These are phyloP conservation scores for Zootermopsis nevadensis DNA, from an alignment of 2,888 invertebrate genomes.

Conservation along the genomic window DNA sequence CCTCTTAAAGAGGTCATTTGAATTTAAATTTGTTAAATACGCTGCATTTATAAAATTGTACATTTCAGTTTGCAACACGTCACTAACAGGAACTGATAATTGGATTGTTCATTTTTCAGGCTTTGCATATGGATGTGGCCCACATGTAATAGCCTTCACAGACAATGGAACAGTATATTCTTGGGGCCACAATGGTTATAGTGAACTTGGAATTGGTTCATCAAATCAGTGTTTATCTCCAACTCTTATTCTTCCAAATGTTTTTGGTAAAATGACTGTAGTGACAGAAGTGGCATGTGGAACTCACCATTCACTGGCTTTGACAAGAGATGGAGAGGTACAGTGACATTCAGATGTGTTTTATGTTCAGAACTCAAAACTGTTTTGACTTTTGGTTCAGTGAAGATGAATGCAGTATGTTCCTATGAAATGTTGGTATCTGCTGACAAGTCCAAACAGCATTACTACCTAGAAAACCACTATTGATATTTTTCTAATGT, in stretches of 20 bases:
- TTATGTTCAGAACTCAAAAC: not conserved
- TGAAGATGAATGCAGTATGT: too few relatives aligned
- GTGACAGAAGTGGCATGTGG: conserved; percentile 70
- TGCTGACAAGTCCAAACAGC: too few relatives aligned
- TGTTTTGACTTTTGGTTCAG: too few relatives aligned
- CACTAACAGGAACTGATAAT: too few relatives aligned
- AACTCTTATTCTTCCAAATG: conserved; percentile 62
- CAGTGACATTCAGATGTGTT: conserved; percentile 29
- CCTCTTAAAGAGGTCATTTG: too few relatives aligned
- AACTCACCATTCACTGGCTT: conserved; percentile 69
- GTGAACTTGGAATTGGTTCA: conserved; percentile 69
- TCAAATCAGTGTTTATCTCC: conserved; percentile 67
- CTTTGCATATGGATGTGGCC: conserved; percentile 70
- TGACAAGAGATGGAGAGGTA: conserved; percentile 70
- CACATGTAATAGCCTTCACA: conserved; percentile 70
- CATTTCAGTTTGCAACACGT: too few relatives aligned
- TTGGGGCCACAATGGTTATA: conserved; percentile 72
- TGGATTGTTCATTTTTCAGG: conserved; percentile 55
- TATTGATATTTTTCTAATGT: too few relatives aligned
- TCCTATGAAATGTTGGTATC: too few relatives aligned
- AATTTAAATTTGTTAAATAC: too few relatives aligned
- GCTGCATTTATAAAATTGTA: too few relatives aligned
- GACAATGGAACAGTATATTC: conserved; percentile 68
- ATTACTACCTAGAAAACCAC: too few relatives aligned
- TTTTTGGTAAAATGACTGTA: conserved; percentile 62